Evolutionary conservation across 2,797 vertebrate species (phyloP), one percentile per base, ranked within the genome.

Genomic region (Thalassophryne amazonica): DNA sequence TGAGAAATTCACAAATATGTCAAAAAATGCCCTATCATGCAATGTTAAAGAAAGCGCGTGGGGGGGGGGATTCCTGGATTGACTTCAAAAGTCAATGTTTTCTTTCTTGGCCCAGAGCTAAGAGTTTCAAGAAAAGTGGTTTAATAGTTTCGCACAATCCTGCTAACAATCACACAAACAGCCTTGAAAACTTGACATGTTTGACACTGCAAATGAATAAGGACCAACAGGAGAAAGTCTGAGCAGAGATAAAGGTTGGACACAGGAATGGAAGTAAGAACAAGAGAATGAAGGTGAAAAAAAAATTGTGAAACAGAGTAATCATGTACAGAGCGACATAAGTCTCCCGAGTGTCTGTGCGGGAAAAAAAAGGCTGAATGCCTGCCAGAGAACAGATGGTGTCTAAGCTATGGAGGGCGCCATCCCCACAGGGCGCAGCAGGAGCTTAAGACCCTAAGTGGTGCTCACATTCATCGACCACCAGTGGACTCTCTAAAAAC

Each of bases 371-470:
- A 51, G 28, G 36, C 47, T 36, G 48, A 60, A 65, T 61, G 53
- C 63, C 52, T 79, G 79, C 68, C 81, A 78, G 72, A 67, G 69
- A 78, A 68, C 88, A 91, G 86, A 91, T 91, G 88, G 86, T 81
- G 80, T 67, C 66, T 89, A 85, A 85, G 83, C 78, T 70, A 77
- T 56, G 70, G 67, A 68, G 72, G 56, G 34, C 39, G 30, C 49
- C 43, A 32, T 41, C 51, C 38, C 31, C 38, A 18, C 16, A 47
- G 40, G 64, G 42, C 76, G 72, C 76, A 65, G 68, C 56, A 14
- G 72, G 69, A 66, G 61, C 41, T 53, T 39, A 80, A 50, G 64
- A 69, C 66, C 67, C 72, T 54, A 49, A 80, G 60, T 71, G 71
- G 65, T 31, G 35, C 60, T 78, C 40, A 45, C 42, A 66, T 39